Percentiles rank a stretch among this genome's conserved stretches.
These are phyloP conservation scores for Aplidium turbinatum DNA, from an alignment of 23 tunicate species.

Conservation along the genomic window DNA sequence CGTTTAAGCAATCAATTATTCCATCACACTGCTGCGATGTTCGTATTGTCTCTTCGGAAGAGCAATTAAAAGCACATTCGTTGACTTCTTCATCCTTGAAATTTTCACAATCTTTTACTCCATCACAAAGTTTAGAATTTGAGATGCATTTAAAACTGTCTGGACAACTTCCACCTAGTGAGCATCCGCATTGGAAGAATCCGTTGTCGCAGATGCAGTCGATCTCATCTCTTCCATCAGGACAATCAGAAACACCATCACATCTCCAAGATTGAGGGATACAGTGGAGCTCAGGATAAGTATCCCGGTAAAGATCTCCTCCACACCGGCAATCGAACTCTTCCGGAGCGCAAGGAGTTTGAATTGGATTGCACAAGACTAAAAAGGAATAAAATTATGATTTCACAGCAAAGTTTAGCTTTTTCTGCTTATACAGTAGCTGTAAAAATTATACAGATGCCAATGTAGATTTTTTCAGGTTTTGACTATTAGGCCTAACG, in stretches of 20 bases:
- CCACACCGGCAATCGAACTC: constrained; percentile 25
- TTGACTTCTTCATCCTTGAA: constrained; percentile 2
- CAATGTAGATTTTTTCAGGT: not conserved
- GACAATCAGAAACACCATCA: constrained; percentile 39
- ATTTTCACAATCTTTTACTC: constrained; percentile 15
- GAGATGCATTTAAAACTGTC: not conserved
- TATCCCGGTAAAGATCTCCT: not conserved
- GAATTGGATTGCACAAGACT: constrained; percentile 11
- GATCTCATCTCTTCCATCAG: constrained; percentile 41
- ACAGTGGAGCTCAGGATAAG: not conserved
- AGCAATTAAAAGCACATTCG: constrained; percentile 12
- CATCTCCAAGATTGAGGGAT: constrained; percentile 31
- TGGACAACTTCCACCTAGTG: not conserved
- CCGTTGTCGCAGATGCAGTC: constrained; percentile 8
- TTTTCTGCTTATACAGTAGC: not conserved
- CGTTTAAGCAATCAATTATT: not conserved
- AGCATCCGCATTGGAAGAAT: constrained; percentile 2
- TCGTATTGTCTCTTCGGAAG: not conserved
- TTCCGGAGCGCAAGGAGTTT: not conserved
- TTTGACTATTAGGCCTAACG: too few relatives aligned
- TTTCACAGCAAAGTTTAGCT: not conserved
- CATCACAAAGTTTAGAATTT: constrained; percentile 1
- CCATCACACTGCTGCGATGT: not conserved
- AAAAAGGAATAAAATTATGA: not conserved
- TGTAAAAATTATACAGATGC: not conserved